Conservation (phyloP, 2,888 invertebrate genomes). For the Pammene aurita region DNA sequence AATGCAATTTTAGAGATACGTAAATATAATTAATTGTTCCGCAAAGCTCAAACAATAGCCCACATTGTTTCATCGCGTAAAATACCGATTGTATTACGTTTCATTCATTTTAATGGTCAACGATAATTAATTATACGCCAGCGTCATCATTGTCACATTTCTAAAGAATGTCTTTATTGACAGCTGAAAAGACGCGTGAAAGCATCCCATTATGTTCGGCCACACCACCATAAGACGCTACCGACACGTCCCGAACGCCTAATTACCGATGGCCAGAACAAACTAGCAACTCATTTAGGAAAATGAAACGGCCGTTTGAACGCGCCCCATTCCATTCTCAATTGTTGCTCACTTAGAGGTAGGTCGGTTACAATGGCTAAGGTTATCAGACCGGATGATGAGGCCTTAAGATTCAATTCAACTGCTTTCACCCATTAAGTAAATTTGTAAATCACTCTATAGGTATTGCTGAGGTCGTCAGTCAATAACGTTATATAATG, state of each 20-base stretch:
- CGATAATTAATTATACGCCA: conserved; percentile 64
- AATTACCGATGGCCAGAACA: conserved; percentile 64
- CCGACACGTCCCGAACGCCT: conserved; percentile 66
- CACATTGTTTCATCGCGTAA: conserved; percentile 25
- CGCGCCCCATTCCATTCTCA: conserved; percentile 65
- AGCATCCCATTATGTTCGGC: conserved; percentile 66
- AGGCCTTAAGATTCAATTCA: conserved; percentile 69
- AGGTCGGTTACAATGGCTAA: conserved; percentile 70
- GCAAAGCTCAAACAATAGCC: conserved; percentile 13
- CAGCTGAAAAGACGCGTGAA: conserved; percentile 71
- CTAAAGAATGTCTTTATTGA: conserved; percentile 70
- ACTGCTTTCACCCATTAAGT: conserved; percentile 78
- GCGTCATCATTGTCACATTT: conserved; percentile 60
- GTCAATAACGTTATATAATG: conserved; percentile 59
- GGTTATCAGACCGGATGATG: conserved; percentile 81
- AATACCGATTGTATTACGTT: conserved; percentile 24
- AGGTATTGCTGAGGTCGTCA: conserved; percentile 59
- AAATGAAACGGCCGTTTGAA: conserved; percentile 76
- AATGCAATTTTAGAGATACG: neutral
- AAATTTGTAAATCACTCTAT: conserved; percentile 57
- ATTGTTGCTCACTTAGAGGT: conserved; percentile 65
- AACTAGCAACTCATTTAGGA: conserved; percentile 76
- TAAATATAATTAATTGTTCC: conserved; percentile 12
- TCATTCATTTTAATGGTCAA: conserved; percentile 50
- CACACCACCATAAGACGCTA: conserved; percentile 68